A percentile compares a stretch with the other conserved stretches of the same genome.
phyloP scores from a whole-genome alignment of 2,888 invertebrate species.

The Uropetala carovei region DNA sequence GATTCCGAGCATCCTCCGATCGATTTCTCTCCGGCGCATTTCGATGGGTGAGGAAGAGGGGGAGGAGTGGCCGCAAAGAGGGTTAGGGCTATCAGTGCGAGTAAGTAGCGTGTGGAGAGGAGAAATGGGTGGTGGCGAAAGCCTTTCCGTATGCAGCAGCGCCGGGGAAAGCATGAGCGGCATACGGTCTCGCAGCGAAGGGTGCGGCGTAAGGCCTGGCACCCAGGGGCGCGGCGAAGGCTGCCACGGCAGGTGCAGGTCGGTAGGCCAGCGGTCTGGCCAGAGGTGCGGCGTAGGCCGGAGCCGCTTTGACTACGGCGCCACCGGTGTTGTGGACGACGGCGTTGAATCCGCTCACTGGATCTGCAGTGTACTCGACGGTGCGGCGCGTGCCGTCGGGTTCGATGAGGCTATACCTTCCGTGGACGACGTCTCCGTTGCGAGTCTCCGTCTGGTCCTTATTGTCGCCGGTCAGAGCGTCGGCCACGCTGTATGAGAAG shows the following conservation, averaged over 20 bases:
- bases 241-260: constrained; percentile 50
- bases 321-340: constrained; percentile 51
- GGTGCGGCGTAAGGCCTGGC: constrained; percentile 62
- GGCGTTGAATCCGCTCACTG: constrained; percentile 66
- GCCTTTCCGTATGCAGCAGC: constrained; percentile 39
- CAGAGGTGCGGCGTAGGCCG: constrained; percentile 65
- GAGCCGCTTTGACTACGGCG: constrained; percentile 68
- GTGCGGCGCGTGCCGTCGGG: constrained; percentile 64
- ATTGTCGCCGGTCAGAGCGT: constrained; percentile 64
- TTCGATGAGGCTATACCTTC: constrained; percentile 57
- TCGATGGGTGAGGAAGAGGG: neutral
- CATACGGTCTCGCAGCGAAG: constrained; percentile 33
- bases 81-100: neutral
- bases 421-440: constrained; percentile 64
- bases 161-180: constrained; percentile 26
- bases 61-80: neutral
- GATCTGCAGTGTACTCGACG: constrained; percentile 65
- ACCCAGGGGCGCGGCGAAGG: constrained; percentile 58
- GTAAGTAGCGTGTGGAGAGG: constrained; percentile 64
- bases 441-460: constrained; percentile 64
- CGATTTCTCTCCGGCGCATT: constrained; percentile 38
- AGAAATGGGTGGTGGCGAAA: constrained; percentile 55
- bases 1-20: neutral
- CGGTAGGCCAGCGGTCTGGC: constrained; percentile 54
- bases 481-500: constrained; percentile 61